These are phyloP conservation scores for Eupithecia inturbata DNA, from an alignment of 2,888 invertebrate species.

Conservation along the genomic window DNA sequence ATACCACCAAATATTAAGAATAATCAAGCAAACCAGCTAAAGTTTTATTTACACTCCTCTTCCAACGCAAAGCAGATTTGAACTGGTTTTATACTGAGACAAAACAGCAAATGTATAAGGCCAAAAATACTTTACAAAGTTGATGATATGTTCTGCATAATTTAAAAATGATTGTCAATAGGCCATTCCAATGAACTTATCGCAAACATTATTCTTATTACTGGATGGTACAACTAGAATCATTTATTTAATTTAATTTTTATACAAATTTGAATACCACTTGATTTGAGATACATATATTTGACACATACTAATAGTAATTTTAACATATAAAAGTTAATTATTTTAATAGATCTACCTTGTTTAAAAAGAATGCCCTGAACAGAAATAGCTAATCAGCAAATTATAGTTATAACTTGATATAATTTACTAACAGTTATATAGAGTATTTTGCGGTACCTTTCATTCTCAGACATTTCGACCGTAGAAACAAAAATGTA, in stretches of 20 bases:
- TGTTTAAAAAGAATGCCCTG: conserved; percentile 24
- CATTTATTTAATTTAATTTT: conserved; percentile 31
- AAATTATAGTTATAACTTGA: background rate
- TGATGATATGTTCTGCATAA: conserved; percentile 3
- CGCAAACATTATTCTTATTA: conserved; percentile 9
- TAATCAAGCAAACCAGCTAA: background rate
- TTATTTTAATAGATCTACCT: conserved; percentile 20
- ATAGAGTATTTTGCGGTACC: background rate
- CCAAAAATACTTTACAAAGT: background rate
- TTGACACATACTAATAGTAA: conserved; percentile 49
- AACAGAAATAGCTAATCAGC: conserved; percentile 15
- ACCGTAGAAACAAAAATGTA: background rate
- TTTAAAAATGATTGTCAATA: conserved; percentile 16
- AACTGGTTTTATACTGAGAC: background rate
- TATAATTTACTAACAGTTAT: background rate
- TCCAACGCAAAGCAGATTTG: background rate
- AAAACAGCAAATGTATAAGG: background rate
- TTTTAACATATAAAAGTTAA: conserved; percentile 50
- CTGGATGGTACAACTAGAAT: conserved; percentile 19
- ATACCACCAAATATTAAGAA: conserved; percentile 14
- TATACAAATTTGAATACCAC: conserved; percentile 30
- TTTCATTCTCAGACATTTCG: background rate
- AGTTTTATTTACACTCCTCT: background rate
- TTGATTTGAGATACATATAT: conserved; percentile 41
- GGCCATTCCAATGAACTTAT: background rate